Evolutionary conservation across 2,888 invertebrate species (phyloP).

Genomic region (Minunthozetes semirufus): DNA sequence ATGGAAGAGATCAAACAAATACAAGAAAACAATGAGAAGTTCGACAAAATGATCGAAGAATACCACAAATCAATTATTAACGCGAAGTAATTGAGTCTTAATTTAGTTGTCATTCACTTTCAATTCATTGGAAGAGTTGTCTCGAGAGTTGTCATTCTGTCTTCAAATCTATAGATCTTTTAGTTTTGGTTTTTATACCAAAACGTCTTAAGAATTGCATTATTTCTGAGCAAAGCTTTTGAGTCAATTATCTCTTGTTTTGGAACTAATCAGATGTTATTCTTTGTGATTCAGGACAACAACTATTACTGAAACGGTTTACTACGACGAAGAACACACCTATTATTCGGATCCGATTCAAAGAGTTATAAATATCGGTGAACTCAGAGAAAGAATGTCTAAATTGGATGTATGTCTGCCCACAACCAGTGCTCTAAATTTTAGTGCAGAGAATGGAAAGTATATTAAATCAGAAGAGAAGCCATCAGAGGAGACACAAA

Average conservation of each 20-base stretch:
- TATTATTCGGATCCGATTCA: constrained; percentile 24
- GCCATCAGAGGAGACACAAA: background rate
- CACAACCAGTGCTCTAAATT: background rate
- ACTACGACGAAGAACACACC: constrained; percentile 7
- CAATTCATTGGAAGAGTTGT: too few species aligned
- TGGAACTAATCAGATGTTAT: too few species aligned
- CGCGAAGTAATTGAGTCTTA: too few species aligned
- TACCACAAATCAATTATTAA: background rate
- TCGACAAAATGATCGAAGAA: constrained; percentile 1
- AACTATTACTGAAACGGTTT: background rate
- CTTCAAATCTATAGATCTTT: too few species aligned
- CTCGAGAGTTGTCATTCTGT: too few species aligned
- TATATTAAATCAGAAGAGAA: background rate
- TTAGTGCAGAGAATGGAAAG: background rate
- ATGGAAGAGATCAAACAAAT: background rate
- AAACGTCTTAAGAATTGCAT: too few species aligned
- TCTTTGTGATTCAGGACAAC: constrained; percentile 1
- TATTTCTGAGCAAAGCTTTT: too few species aligned
- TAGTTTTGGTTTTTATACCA: too few species aligned
- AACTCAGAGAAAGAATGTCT: background rate
- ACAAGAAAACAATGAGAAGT: background rate
- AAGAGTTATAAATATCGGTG: constrained; percentile 13
- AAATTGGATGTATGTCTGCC: background rate
- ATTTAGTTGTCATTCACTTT: background rate
- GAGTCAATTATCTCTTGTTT: background rate